A percentile compares a stretch with the other conserved stretches of the same genome.
Evolutionary conservation across 1,140 invertebrate genomes (phyloP).

Genomic region (Proctacanthus coquilletti): DNA sequence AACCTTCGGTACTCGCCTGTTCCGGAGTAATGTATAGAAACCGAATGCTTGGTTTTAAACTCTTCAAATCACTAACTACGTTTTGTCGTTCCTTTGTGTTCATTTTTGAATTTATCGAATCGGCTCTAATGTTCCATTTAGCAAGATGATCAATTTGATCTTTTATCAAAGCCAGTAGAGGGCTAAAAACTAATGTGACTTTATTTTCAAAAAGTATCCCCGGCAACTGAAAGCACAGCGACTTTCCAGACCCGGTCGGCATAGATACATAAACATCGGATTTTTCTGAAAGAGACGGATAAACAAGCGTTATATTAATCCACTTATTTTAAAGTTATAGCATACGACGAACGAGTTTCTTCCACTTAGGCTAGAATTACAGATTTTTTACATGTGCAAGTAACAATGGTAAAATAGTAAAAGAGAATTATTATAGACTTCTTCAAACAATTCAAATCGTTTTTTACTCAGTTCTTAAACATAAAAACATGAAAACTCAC

Average conservation of each 20-base stretch:
- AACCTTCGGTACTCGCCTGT: slow-evolving; percentile 62
- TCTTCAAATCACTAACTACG: slow-evolving; percentile 57
- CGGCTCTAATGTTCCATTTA: slow-evolving; percentile 54
- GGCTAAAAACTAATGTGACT: slow-evolving; percentile 79
- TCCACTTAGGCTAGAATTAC: too few species aligned
- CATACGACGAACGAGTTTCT: too few species aligned
- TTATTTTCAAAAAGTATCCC: slow-evolving; percentile 57
- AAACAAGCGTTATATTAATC: too few species aligned
- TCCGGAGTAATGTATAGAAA: slow-evolving; percentile 89
- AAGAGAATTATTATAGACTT: too few species aligned
- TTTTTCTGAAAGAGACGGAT: slow-evolving; percentile 38
- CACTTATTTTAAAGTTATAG: too few species aligned
- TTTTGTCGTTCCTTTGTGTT: slow-evolving; percentile 49
- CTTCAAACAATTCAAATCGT: too few species aligned
- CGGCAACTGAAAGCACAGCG: slow-evolving; percentile 84
- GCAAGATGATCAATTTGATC: slow-evolving; percentile 59
- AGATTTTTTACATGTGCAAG: too few species aligned
- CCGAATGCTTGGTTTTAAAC: slow-evolving; percentile 50
- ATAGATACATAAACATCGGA: slow-evolving; percentile 71
- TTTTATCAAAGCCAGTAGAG: slow-evolving; percentile 76
- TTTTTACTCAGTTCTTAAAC: too few species aligned
- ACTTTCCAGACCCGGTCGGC: slow-evolving; percentile 93
- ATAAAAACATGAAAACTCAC: too few species aligned
- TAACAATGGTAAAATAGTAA: too few species aligned
- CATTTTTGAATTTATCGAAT: slow-evolving; percentile 83